Evolutionary conservation across 2,888 invertebrate species (phyloP).

Genomic region (Antheraea assamensis): DNA sequence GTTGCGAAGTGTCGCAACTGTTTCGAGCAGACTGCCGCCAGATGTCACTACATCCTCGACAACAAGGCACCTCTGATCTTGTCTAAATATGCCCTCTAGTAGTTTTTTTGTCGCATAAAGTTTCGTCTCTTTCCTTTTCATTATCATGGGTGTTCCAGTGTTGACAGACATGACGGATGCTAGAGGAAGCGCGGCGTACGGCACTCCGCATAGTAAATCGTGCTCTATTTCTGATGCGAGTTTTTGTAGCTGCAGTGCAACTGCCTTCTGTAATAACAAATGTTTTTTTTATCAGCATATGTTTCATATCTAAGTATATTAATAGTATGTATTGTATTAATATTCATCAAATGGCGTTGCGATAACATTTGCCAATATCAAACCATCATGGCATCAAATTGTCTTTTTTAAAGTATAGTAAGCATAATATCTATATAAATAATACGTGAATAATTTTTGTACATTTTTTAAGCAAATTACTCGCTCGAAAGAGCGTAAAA

Average conservation of each 20-base stretch:
- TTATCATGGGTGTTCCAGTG: constrained; percentile 90
- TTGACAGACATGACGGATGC: constrained; percentile 92
- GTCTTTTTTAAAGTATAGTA: too few species aligned
- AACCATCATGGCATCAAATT: too few species aligned
- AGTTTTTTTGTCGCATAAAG: constrained; percentile 96
- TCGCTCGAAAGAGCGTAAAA: too few species aligned
- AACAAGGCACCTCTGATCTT: constrained; percentile 89
- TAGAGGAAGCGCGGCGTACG: constrained; percentile 97
- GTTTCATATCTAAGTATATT: background rate
- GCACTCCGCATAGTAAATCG: constrained; percentile 96
- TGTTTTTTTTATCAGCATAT: constrained; percentile 11
- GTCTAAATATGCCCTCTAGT: constrained; percentile 91
- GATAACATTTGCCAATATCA: too few species aligned
- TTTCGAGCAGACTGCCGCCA: constrained; percentile 96
- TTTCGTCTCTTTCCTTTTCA: constrained; percentile 96
- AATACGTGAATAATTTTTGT: too few species aligned
- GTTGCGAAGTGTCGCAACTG: constrained; percentile 85
- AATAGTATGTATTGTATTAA: too few species aligned
- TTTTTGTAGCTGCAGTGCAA: constrained; percentile 57
- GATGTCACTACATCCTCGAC: constrained; percentile 97
- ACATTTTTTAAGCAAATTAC: too few species aligned
- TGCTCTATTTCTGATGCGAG: constrained; percentile 62
- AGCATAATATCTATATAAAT: too few species aligned
- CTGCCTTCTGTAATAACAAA: constrained; percentile 55
- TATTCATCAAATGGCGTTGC: too few species aligned